A percentile compares a stretch with the other conserved stretches of the same genome.
Conservation (phyloP, 2,797 vertebrate genomes). For the Cichlasoma orientale region DNA sequence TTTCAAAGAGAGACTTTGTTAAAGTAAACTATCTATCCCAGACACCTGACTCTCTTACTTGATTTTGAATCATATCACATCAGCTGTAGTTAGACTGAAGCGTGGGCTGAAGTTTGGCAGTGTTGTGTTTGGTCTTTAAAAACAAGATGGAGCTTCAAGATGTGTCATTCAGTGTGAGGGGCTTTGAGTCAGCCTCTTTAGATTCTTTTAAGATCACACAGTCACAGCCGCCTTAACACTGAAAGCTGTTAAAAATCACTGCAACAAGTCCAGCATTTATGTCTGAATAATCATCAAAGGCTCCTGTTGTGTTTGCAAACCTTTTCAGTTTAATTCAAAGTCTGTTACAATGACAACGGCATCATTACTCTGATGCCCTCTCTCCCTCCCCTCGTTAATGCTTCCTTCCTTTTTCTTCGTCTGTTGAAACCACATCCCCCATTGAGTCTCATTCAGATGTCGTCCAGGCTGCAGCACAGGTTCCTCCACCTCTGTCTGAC, state of each 20-base stretch:
- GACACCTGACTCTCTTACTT: neutral
- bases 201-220: constrained; percentile 19
- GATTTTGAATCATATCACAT: constrained; percentile 33
- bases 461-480: constrained; percentile 59
- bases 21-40: neutral
- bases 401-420: neutral
- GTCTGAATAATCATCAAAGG: neutral
- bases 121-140: constrained; percentile 32
- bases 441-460: neutral
- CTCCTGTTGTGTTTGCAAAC: neutral
- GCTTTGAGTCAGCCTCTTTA: constrained; percentile 17
- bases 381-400: neutral
- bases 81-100: constrained; percentile 1
- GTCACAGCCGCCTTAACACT: neutral
- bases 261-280: neutral
- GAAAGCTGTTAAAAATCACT: constrained; percentile 16
- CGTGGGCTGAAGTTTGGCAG: constrained; percentile 1
- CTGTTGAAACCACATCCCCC: neutral
- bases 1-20: neutral
- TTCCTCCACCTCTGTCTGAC: constrained; percentile 63
- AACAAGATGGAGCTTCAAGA: constrained; percentile 5
- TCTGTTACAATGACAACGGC: neutral
- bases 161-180: neutral
- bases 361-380: neutral
- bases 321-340: constrained; percentile 3